Conservation (phyloP, 1,140 invertebrate species). For the Hermetia illucens region DNA sequence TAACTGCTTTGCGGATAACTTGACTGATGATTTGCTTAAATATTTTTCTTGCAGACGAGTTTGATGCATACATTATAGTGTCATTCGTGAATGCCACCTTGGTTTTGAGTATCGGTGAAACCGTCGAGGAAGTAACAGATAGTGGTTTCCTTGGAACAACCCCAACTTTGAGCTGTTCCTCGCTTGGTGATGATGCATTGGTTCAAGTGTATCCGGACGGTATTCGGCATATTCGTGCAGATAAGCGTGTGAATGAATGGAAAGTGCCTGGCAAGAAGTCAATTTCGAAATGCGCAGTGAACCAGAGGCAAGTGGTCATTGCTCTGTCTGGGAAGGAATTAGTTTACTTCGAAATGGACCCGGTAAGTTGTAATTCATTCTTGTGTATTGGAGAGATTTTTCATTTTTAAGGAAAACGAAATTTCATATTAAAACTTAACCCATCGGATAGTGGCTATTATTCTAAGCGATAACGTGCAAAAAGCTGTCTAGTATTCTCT, state of each 20-base stretch:
- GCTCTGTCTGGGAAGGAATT: slow-evolving; percentile 94
- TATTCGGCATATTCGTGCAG: slow-evolving; percentile 93
- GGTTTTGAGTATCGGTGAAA: slow-evolving; percentile 98
- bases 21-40: slow-evolving; percentile 23
- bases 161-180: slow-evolving; percentile 91
- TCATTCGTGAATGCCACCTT: slow-evolving; percentile 99
- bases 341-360: slow-evolving; percentile 99
- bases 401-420: not conserved
- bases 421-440: too few species aligned
- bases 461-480: too few species aligned
- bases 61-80: slow-evolving; percentile 99
- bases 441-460: too few species aligned
- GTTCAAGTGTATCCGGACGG: slow-evolving; percentile 98
- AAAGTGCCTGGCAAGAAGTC: slow-evolving; percentile 94
- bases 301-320: slow-evolving; percentile 97
- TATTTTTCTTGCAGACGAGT: slow-evolving; percentile 83
- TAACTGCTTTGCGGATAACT: not conserved
- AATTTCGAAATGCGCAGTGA: slow-evolving; percentile 96
- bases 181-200: slow-evolving; percentile 92
- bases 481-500: too few species aligned
- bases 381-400: not conserved
- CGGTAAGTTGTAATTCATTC: slow-evolving; percentile 52
- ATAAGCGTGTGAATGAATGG: slow-evolving; percentile 98
- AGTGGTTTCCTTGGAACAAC: slow-evolving; percentile 98
- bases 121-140: slow-evolving; percentile 99